These are phyloP conservation scores for Nipponacmea schrenckii DNA, from an alignment of 2,888 invertebrate genomes.

Conservation along the genomic window DNA sequence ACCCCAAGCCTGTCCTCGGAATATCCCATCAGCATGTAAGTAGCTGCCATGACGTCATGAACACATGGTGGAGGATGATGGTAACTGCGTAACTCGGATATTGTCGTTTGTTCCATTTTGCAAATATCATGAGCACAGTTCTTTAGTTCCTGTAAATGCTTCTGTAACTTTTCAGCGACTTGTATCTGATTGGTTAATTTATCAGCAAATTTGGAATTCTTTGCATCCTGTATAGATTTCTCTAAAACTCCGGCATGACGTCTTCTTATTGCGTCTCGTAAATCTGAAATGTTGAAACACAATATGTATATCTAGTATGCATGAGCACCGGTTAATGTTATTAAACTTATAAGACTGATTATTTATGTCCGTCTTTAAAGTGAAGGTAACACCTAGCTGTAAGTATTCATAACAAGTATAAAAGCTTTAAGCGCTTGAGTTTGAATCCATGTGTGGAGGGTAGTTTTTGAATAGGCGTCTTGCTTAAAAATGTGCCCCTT, in stretches of 20 bases:
- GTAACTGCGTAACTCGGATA: constrained; percentile 59
- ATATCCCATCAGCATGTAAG: constrained; percentile 55
- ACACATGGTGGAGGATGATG: constrained; percentile 53
- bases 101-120: constrained; percentile 55
- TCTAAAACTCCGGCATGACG: constrained; percentile 50
- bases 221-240: constrained; percentile 43
- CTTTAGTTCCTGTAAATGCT: constrained; percentile 49
- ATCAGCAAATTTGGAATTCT: constrained; percentile 40
- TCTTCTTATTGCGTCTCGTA: constrained; percentile 51
- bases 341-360: too few relatives aligned
- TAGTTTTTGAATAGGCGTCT: too few relatives aligned
- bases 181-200: constrained; percentile 43
- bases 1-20: constrained; percentile 51
- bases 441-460: too few relatives aligned
- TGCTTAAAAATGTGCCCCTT: too few relatives aligned
- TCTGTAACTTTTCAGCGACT: constrained; percentile 44
- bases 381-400: too few relatives aligned
- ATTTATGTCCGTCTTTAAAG: too few relatives aligned
- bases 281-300: constrained; percentile 33
- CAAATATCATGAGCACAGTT: constrained; percentile 52
- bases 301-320: too few relatives aligned
- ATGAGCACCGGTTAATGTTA: too few relatives aligned
- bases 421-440: too few relatives aligned
- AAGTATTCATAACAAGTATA: too few relatives aligned
- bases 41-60: constrained; percentile 57